Evolutionary conservation across 2,113 vertebrate species (phyloP).

Genomic region (Python bivittatus): DNA sequence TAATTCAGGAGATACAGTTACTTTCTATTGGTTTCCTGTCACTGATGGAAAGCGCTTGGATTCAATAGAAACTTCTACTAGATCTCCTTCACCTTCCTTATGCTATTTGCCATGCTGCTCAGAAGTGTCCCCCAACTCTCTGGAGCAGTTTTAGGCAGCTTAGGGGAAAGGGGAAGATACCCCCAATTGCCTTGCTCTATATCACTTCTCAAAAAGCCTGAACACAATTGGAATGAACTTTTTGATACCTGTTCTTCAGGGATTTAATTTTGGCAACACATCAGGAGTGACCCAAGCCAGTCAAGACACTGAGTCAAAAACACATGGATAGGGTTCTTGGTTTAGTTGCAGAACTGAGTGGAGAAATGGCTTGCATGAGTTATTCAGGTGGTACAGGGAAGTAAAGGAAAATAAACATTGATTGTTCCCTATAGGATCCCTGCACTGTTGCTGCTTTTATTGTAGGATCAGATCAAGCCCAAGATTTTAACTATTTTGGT

Average conservation of each 20-base stretch:
- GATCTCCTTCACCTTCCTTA: not conserved
- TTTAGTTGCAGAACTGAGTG: not conserved
- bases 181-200: not conserved
- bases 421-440: not conserved
- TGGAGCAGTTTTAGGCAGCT: not conserved
- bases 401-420: not conserved
- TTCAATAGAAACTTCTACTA: not conserved
- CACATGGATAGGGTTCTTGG: not conserved
- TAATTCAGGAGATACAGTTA: not conserved
- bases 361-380: not conserved
- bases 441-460: not conserved
- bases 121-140: not conserved
- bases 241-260: not conserved
- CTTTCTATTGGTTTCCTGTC: not conserved
- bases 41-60: not conserved
- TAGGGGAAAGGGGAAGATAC: not conserved
- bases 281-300: not conserved
- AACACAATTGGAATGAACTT: not conserved
- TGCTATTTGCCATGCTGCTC: not conserved
- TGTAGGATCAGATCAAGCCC: not conserved
- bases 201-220: not conserved
- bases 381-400: not conserved
- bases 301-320: not conserved
- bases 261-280: not conserved
- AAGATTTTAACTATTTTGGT: not conserved